Base-by-base conservation (phyloP, 2,113 vertebrate genomes). In the Tilapia sparmanii region DNA sequence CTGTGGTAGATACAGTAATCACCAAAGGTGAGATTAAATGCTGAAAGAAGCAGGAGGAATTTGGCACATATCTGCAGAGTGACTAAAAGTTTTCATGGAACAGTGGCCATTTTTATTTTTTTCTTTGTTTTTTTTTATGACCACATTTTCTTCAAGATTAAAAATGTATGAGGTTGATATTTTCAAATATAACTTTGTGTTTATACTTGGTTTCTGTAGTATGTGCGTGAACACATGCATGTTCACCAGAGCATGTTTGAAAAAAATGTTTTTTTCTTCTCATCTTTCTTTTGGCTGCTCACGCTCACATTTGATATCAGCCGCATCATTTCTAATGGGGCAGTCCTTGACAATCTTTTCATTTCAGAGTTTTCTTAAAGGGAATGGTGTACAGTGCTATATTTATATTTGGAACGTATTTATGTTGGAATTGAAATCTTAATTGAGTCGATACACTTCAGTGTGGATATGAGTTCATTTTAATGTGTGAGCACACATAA, bases 331-430 rank as follows among this genome's bases (percentile, higher is more conserved):
- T 61, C 33, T 45, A 18, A 52, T 29, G 38, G n/a, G 29, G 35
- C 47, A 71, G 29, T 84, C 33, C n/a, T 59, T 1, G 87, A 93
- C 93, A 94, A 94, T 92, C 91, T 86, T 19, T 42, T 84, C 15
- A 79, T 80, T 76, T 29, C 57, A 9, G 73, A 18, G 26, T 50
- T 84, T 59, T 80, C 22, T 84, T 8, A 81, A 87, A 86, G 55
- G 83, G 82, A 93, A 88, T 61, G 42, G 7, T 96, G 94, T 95
- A 91, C 81, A 92, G 79, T 63, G 9, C 24, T 87, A 84, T 93
- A 93, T 93, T 93, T 89, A 92, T 91, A 86, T 92, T 87, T 91
- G n/a, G 87, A 78, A 78, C 78, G 8, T 90, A 90, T 93, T 94
- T 92, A 91, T 93, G 88, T 89, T 91, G 50, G 40, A 87, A 81